A percentile compares a stretch with the other conserved stretches of the same genome.
phyloP scores from a whole-genome alignment of 2,888 invertebrate genomes.

The Adelognathus sp. region DNA sequence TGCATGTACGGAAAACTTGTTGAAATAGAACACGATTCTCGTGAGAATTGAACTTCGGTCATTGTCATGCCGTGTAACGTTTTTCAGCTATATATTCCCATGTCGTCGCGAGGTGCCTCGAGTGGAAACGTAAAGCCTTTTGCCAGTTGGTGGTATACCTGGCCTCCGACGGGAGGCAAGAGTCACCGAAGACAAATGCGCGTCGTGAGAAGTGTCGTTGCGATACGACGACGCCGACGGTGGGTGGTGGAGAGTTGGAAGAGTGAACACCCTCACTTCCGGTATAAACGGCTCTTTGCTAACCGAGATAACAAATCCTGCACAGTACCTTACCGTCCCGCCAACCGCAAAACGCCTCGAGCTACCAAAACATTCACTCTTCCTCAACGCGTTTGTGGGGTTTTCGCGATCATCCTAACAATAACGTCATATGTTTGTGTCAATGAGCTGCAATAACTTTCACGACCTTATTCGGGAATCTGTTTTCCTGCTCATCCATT shows the following conservation, averaged over 20 bases:
- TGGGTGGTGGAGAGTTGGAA: slow-evolving; percentile 4
- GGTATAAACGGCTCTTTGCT: slow-evolving; percentile 41
- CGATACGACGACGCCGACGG: slow-evolving; percentile 28
- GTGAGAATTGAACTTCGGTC: slow-evolving; percentile 1
- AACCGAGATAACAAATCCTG: slow-evolving; percentile 70
- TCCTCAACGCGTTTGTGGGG: neutral
- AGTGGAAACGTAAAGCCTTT: slow-evolving; percentile 30
- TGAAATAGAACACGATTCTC: slow-evolving; percentile 4
- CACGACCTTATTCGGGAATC: too few relatives aligned
- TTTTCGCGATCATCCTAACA: neutral
- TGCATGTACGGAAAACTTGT: slow-evolving; percentile 1
- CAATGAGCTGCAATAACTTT: too few relatives aligned
- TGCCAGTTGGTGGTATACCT: neutral
- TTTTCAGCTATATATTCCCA: slow-evolving; percentile 31
- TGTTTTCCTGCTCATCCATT: too few relatives aligned
- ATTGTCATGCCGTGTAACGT: neutral
- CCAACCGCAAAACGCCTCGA: slow-evolving; percentile 31
- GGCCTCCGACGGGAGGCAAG: neutral
- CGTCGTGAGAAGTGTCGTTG: slow-evolving; percentile 39
- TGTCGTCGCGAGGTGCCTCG: slow-evolving; percentile 1
- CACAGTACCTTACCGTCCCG: slow-evolving; percentile 68
- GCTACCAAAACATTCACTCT: slow-evolving; percentile 21
- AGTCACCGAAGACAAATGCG: slow-evolving; percentile 41
- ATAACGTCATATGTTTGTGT: neutral
- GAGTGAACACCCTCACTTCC: slow-evolving; percentile 25